These are phyloP conservation scores for Burhinus oedicnemus DNA, from an alignment of 2,113 vertebrate genomes.

Conservation along the genomic window DNA sequence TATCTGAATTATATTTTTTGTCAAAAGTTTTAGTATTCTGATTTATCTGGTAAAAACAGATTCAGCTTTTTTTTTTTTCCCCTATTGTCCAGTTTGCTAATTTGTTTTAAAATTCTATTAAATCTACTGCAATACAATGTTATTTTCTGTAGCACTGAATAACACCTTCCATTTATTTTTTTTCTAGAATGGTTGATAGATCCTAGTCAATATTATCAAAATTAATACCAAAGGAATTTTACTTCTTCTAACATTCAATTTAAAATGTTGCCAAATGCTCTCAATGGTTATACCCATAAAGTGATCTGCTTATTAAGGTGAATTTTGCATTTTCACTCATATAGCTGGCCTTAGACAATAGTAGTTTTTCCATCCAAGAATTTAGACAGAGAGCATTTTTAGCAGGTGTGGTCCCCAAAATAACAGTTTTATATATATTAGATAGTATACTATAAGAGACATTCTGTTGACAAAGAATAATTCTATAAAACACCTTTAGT, in stretches of 20 bases:
- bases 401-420: not conserved
- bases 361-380: not conserved
- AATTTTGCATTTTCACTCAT: not conserved
- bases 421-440: not conserved
- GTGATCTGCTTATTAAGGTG: not conserved
- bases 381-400: not conserved
- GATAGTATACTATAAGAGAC: not conserved
- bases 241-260: not conserved
- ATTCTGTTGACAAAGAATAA: not conserved
- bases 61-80: rapidly evolving
- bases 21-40: not conserved
- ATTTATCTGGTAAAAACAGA: not conserved
- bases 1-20: not conserved
- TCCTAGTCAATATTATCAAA: not conserved
- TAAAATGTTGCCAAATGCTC: not conserved
- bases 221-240: not conserved
- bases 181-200: not conserved
- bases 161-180: not conserved
- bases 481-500: not conserved
- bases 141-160: not conserved
- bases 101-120: not conserved
- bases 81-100: not conserved
- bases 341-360: not conserved
- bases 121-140: not conserved
- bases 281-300: not conserved